Evolutionary conservation across 2,888 invertebrate genomes (phyloP).

Genomic region (Maniola hyperantus): DNA sequence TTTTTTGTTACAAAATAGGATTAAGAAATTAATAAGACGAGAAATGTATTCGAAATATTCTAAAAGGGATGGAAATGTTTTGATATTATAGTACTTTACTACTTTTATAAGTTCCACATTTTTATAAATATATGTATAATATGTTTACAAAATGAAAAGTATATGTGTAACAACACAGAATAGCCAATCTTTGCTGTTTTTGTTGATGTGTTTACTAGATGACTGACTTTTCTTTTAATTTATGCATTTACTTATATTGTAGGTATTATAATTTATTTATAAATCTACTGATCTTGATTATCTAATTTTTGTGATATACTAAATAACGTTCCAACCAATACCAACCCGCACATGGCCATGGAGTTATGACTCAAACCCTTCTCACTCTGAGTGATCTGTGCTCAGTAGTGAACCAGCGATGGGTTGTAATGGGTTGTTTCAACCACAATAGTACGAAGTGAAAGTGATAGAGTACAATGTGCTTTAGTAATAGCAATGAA

Average conservation of each 20-base stretch:
- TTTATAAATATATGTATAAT: not conserved
- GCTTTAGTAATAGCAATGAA: not conserved
- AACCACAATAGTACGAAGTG: not conserved
- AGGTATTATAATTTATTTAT: not conserved
- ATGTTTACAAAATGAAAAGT: not conserved
- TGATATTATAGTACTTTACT: constrained; percentile 5
- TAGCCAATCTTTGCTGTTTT: not conserved
- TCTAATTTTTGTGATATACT: not conserved
- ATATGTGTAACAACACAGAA: not conserved
- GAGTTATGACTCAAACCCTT: too few relatives aligned
- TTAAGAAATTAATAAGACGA: not conserved
- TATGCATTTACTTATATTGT: constrained; percentile 2
- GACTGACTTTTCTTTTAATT: not conserved
- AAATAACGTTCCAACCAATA: not conserved
- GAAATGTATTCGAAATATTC: constrained; percentile 11
- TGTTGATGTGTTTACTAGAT: not conserved
- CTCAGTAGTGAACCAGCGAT: too few relatives aligned
- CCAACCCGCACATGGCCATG: too few relatives aligned
- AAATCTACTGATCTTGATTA: not conserved
- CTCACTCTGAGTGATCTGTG: too few relatives aligned
- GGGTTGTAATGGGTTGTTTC: too few relatives aligned
- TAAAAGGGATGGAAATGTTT: not conserved
- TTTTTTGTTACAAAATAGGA: not conserved
- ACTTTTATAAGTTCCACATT: not conserved
- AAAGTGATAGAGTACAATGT: not conserved